Evolutionary conservation across 2,888 invertebrate species (phyloP).

Genomic region (Oithona nana): DNA sequence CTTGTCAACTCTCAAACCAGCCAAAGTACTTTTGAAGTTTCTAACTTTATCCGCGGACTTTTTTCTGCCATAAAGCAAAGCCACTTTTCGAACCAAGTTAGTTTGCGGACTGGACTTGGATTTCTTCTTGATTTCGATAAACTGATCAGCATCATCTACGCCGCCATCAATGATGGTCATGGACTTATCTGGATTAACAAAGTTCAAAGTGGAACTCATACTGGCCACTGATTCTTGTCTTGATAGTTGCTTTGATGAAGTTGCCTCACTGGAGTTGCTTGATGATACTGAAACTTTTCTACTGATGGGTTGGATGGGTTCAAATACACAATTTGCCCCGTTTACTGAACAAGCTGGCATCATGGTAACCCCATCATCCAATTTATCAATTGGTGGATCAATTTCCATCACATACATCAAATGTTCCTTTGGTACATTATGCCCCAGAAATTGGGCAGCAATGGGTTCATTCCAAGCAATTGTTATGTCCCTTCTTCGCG

Average conservation of each 20-base stretch:
- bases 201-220: too few relatives aligned
- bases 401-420: slow-evolving; percentile 1
- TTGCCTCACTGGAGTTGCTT: too few relatives aligned
- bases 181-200: not conserved
- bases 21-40: not conserved
- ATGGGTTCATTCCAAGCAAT: slow-evolving; percentile 1
- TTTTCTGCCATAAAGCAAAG: not conserved
- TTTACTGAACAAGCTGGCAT: slow-evolving; percentile 1
- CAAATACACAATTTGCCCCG: too few relatives aligned
- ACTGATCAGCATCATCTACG: not conserved
- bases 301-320: not conserved
- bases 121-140: not conserved
- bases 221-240: too few relatives aligned
- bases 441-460: not conserved
- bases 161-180: not conserved
- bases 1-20: not conserved
- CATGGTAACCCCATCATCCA: not conserved
- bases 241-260: too few relatives aligned
- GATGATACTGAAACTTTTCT: too few relatives aligned
- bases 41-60: not conserved
- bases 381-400: not conserved
- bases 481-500: not conserved
- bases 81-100: not conserved
- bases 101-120: not conserved
- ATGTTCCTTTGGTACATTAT: not conserved